Conservation (phyloP, 2,797 vertebrate species). For the Moxostoma hubbsi region DNA sequence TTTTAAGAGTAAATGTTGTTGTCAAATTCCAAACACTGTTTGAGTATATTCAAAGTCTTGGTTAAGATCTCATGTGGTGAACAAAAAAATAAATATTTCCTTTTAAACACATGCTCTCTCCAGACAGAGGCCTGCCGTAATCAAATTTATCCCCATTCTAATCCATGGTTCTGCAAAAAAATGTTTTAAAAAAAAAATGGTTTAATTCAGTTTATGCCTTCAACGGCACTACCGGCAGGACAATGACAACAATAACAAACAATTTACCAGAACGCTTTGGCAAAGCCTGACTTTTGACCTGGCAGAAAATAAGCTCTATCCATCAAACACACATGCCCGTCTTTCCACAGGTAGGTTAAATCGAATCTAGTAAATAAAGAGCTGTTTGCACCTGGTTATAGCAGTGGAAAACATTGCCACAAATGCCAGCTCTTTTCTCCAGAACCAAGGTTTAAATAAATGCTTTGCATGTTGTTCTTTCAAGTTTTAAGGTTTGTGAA, state of each 20-base stretch:
- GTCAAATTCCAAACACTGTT: too few species aligned
- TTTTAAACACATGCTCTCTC: neutral
- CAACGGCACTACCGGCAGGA: conserved; percentile 66
- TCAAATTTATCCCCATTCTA: conserved; percentile 23
- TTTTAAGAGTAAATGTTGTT: too few species aligned
- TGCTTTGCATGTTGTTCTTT: conserved; percentile 34
- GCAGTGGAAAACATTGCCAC: neutral
- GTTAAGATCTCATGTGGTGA: neutral
- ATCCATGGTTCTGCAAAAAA: neutral
- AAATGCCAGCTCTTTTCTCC: conserved; percentile 8
- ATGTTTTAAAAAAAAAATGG: too few species aligned
- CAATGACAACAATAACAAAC: conserved; percentile 68
- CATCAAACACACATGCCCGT: conserved; percentile 40
- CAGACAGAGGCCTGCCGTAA: conserved; percentile 6
- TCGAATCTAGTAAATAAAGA: conserved; percentile 55
- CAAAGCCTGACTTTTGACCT: conserved; percentile 43
- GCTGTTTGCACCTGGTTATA: conserved; percentile 32
- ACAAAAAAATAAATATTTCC: neutral
- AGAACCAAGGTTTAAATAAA: conserved; percentile 30
- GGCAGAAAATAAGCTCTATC: conserved; percentile 43
- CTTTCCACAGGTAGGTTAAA: conserved; percentile 45
- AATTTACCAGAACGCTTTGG: conserved; percentile 45
- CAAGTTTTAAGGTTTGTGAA: neutral
- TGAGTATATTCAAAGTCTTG: neutral
- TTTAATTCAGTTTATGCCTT: conserved; percentile 18